phyloP scores from a whole-genome alignment of 2,888 invertebrate species.

The Phalera bucephala region DNA sequence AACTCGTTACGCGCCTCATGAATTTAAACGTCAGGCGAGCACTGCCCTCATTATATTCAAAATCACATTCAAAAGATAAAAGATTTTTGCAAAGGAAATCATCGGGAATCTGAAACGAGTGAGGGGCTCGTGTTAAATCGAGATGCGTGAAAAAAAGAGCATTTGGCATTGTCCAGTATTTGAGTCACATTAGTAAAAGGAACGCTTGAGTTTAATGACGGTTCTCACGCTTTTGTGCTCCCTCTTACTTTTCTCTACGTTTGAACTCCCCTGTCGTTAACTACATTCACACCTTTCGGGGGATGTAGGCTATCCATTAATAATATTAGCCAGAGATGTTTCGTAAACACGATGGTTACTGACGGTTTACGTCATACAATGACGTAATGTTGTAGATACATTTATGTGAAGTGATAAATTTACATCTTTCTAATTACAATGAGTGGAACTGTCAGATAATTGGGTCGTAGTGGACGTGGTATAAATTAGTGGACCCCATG shows the following conservation, averaged over 20 bases:
- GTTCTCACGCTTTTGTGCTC: conserved; percentile 46
- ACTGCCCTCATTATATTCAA: conserved; percentile 46
- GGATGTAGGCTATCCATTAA: conserved; percentile 41
- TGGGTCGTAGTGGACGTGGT: too few relatives aligned
- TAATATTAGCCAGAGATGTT: conserved; percentile 20
- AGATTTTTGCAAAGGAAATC: conserved; percentile 48
- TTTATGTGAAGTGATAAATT: too few relatives aligned
- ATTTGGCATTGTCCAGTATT: conserved; percentile 43
- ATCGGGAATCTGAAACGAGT: conserved; percentile 33
- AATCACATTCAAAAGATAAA: conserved; percentile 55
- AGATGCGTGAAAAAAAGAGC: conserved; percentile 36
- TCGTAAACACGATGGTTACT: background rate
- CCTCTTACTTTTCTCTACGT: conserved; percentile 20
- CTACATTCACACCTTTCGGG: conserved; percentile 61
- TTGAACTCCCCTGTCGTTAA: conserved; percentile 31
- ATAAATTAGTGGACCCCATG: too few relatives aligned
- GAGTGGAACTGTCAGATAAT: too few relatives aligned
- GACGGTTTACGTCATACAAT: background rate
- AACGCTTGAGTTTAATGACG: conserved; percentile 60
- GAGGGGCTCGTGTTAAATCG: conserved; percentile 11
- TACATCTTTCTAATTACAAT: too few relatives aligned
- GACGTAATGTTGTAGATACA: background rate
- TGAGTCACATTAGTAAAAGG: conserved; percentile 40
- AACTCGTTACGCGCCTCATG: conserved; percentile 7
- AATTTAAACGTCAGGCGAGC: conserved; percentile 15